These are phyloP conservation scores for Meteorus cinctellus DNA, from an alignment of 2,888 invertebrate species.

Conservation along the genomic window DNA sequence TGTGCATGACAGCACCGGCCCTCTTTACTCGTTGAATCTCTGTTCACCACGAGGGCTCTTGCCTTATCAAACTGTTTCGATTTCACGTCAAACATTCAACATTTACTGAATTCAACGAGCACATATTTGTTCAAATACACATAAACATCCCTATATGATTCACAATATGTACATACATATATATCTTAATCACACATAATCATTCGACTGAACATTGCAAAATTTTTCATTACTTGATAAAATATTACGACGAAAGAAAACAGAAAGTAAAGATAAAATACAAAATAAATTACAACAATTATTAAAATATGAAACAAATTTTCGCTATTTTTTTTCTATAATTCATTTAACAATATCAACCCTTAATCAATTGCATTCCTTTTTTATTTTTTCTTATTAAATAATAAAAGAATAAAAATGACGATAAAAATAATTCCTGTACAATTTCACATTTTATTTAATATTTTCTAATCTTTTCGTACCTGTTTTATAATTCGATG, in stretches of 20 bases:
- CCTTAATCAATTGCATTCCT: too few species aligned
- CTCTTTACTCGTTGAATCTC: conserved; percentile 10
- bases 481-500: too few species aligned
- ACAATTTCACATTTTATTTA: too few species aligned
- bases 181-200: not conserved
- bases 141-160: not conserved
- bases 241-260: not conserved
- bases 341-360: too few species aligned
- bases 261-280: not conserved
- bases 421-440: too few species aligned
- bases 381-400: too few species aligned
- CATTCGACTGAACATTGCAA: not conserved
- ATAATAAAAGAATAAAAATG: too few species aligned
- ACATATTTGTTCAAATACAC: not conserved
- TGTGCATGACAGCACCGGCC: not conserved
- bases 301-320: too few species aligned
- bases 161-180: not conserved
- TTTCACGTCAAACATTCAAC: conserved; percentile 21
- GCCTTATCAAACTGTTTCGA: conserved; percentile 20
- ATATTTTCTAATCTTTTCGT: too few species aligned
- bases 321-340: too few species aligned
- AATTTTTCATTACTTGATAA: too few species aligned
- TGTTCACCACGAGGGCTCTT: conserved; percentile 13
- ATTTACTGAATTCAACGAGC: not conserved
- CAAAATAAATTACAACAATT: not conserved